A percentile compares a stretch with the other conserved stretches of the same genome.
phyloP scores from a whole-genome alignment of 2,113 vertebrate species.

The Tetraodon nigroviridis region DNA sequence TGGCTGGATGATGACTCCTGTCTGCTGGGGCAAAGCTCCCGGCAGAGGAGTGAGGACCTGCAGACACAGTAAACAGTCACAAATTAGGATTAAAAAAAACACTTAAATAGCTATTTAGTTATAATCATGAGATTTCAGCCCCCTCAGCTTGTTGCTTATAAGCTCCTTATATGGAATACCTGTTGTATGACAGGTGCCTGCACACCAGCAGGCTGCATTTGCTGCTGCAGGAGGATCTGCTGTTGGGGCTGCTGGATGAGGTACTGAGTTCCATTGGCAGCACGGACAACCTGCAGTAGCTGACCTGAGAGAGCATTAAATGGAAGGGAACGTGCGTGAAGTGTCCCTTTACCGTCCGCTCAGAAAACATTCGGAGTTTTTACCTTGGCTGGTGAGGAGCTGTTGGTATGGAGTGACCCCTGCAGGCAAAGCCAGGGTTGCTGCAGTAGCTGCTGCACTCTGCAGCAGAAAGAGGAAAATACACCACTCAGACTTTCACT shows the following conservation, averaged over 20 bases:
- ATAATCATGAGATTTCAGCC: too few species aligned
- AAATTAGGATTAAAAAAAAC: not conserved
- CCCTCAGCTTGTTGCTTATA: too few species aligned
- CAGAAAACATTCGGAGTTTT: not conserved
- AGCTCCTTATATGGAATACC: constrained; percentile 61
- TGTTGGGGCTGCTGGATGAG: constrained; percentile 94
- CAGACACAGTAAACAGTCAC: constrained; percentile 9
- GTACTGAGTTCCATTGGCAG: constrained; percentile 91
- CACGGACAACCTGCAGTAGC: constrained; percentile 92
- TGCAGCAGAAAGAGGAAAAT: constrained; percentile 61
- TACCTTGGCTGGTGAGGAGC: constrained; percentile 92
- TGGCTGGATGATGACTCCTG: constrained; percentile 97
- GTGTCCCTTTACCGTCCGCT: too few species aligned
- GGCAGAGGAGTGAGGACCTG: constrained; percentile 92
- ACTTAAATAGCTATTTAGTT: too few species aligned
- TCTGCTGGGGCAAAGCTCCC: constrained; percentile 89
- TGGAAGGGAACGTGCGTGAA: not conserved
- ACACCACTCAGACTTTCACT: constrained; percentile 1
- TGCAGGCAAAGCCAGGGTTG: constrained; percentile 89
- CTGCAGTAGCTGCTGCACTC: constrained; percentile 97
- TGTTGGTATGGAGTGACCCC: constrained; percentile 93
- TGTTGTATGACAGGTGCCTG: constrained; percentile 97
- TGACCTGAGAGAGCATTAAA: constrained; percentile 76
- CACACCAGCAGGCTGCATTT: constrained; percentile 93
- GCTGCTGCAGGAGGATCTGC: constrained; percentile 90